A percentile compares a stretch with the other conserved stretches of the same genome.
Evolutionary conservation across 2,113 vertebrate genomes (phyloP).

Genomic region (Passer domesticus): DNA sequence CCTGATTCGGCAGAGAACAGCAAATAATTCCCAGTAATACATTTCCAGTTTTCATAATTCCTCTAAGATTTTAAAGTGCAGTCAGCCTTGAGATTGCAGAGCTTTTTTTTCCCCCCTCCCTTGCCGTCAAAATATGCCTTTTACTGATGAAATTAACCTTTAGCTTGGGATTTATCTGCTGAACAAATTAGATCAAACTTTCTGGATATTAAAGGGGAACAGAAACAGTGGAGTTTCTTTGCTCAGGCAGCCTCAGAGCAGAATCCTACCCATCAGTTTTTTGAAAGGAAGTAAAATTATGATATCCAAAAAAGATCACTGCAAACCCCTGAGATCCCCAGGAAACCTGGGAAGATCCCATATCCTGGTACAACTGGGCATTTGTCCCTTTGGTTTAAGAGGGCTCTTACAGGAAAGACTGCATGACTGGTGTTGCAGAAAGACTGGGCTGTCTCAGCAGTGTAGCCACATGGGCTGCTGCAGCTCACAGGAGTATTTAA

Average conservation of each 20-base stretch:
- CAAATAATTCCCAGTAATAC: not conserved
- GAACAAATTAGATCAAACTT: not conserved
- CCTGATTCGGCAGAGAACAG: not conserved
- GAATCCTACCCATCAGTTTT: not conserved
- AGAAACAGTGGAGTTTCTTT: not conserved
- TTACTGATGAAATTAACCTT: not conserved
- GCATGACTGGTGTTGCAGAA: not conserved
- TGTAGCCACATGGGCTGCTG: not conserved
- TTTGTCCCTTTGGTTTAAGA: not conserved
- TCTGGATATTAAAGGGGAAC: not conserved
- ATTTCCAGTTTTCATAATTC: not conserved
- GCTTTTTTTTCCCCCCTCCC: rapidly evolving
- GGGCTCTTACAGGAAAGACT: not conserved
- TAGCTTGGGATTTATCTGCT: not conserved
- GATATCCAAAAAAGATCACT: not conserved
- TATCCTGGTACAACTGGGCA: no score
- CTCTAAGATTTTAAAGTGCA: not conserved
- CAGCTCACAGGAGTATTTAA: not conserved
- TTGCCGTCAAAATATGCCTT: not conserved
- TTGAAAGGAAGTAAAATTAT: not conserved
- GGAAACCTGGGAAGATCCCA: not conserved
- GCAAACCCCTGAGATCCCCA: not conserved
- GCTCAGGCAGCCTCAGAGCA: not conserved
- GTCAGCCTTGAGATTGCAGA: not conserved
- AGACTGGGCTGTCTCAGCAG: not conserved